Conservation (phyloP, 2,113 vertebrate species). For the Picathartes gymnocephalus region DNA sequence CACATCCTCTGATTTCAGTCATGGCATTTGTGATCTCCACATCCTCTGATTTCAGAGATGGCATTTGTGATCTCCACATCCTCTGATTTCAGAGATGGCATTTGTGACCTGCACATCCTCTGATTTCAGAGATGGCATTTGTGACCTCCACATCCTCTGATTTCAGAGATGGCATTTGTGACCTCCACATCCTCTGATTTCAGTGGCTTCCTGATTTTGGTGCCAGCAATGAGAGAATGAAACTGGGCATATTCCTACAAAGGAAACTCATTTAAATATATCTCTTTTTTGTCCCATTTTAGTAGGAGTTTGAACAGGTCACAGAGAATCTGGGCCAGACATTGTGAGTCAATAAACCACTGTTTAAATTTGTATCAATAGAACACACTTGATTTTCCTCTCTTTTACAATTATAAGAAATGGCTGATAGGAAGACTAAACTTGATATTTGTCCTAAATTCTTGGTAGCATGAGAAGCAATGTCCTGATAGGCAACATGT, state of each 20-base stretch:
- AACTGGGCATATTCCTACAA: neutral
- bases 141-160: neutral
- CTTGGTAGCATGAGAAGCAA: neutral
- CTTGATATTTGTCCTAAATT: neutral
- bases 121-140: neutral
- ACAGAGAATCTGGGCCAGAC: neutral
- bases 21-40: neutral
- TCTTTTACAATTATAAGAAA: neutral
- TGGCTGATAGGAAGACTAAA: neutral
- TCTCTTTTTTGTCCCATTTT: fast-evolving
- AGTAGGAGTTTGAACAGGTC: neutral
- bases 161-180: neutral
- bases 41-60: neutral
- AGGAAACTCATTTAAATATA: neutral
- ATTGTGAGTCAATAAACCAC: neutral
- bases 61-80: no score
- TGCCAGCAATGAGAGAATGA: neutral
- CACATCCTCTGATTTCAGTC: no score
- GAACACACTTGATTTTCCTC: neutral
- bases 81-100: no score
- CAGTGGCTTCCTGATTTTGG: neutral
- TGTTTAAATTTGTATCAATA: neutral
- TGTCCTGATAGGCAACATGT: neutral
- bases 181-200: neutral
- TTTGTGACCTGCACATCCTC: neutral